These are phyloP conservation scores for Siniperca undulata DNA, from an alignment of 2,797 vertebrate species.

Conservation along the genomic window DNA sequence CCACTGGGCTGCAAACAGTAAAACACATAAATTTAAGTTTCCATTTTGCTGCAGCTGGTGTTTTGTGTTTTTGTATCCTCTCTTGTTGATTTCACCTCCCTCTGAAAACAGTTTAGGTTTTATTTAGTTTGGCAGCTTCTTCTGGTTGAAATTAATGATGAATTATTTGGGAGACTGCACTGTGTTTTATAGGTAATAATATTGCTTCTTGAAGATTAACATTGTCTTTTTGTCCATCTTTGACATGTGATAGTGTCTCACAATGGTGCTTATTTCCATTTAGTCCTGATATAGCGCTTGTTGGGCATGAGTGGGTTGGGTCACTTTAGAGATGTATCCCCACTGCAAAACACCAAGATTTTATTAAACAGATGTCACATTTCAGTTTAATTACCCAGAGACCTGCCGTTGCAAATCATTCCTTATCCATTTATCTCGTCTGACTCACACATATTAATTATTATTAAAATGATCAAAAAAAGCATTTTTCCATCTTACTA, in stretches of 20 bases:
- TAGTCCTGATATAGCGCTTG: neutral
- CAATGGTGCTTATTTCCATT: neutral
- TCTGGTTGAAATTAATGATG: neutral
- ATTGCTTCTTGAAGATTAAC: neutral
- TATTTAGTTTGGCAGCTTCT: neutral
- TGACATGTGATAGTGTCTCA: neutral
- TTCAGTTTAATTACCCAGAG: neutral
- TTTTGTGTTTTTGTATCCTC: neutral
- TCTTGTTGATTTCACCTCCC: neutral
- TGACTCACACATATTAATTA: too few species aligned
- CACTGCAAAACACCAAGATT: neutral
- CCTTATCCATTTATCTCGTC: neutral
- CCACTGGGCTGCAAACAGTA: conserved; percentile 28
- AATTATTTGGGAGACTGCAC: too few species aligned
- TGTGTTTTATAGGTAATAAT: neutral
- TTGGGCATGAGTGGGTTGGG: neutral
- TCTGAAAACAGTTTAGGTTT: neutral
- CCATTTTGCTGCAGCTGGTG: conserved; percentile 2
- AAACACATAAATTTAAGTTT: conserved; percentile 25
- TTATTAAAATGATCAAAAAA: neutral
- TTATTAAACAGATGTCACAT: neutral
- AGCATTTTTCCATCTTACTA: neutral
- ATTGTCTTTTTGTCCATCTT: neutral
- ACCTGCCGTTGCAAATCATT: neutral
- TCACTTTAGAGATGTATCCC: neutral